Evolutionary conservation across 2,113 vertebrate genomes (phyloP), one percentile per base, ranked within the genome.

Genomic region (Toxotes jaculatrix): DNA sequence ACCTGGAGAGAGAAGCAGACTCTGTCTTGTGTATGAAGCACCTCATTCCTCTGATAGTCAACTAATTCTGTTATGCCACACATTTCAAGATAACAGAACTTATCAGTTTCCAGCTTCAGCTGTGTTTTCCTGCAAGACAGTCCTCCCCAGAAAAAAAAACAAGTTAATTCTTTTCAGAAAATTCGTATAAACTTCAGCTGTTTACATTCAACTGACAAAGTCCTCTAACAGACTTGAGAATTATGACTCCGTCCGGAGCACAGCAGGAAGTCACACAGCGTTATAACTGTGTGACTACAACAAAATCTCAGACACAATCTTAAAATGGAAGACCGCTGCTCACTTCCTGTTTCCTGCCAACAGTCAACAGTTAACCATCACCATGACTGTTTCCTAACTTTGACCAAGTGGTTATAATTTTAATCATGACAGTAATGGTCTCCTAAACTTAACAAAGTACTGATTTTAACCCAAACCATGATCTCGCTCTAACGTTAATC

Each of bases 1-100:
- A 84, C 57, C 65, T 40, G 32, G 32, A 69, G 53, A 67, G 36
- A 77, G 19, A 74, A n/a, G 9, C 36, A 42, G 16, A 66, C 36
- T 36, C 14, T 38, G 13, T 68, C 45, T 83, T 23, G 16, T 17
- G 45, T 5, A 45, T 45, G 16, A 47, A 47, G 31, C 57, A 17
- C 11, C 80, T 76, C 23, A 64, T 31, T 67, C 3, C 23, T 32
- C 36, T 65, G 38, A 40, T 32, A 59, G 42, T 67, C 63, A 27
- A 27, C 27, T 11, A 67, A 36, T 10, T 12, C 7, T 55, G 32
- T 69, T 51, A 21, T 61, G 16, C 10, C 4, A 45, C n/a, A 64
- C 17, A n/a, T 5, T 47, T 56, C n/a, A 71, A 7, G 6, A 27
- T 43, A 7, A 67, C 1, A 23, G 21, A 65, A 55, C 49, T 5